Base-by-base conservation (phyloP, 35 echinoderm and acorn worm genomes). In the Diadema setosum region DNA sequence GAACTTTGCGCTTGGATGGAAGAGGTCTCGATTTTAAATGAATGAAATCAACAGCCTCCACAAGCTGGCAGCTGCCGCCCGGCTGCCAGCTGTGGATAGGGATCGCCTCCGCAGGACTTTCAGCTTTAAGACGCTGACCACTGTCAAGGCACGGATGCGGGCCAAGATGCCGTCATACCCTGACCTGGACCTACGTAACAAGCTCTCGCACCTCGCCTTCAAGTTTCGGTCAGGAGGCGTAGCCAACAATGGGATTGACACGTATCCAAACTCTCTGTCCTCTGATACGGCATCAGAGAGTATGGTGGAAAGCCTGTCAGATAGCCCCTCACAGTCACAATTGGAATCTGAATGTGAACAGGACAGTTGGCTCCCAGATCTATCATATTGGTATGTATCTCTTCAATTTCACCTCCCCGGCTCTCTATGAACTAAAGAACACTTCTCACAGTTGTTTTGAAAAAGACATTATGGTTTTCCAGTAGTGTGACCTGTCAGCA, bases 1-100 rank as follows among this genome's bases (percentile, higher is more conserved):
- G n/a, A n/a, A n/a, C n/a, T n/a, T n/a, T n/a, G n/a, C n/a, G 63
- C 63, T 67, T 78, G 73, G 44, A 78, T 78, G 73, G 73, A 78
- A 78, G 15, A 14, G 25, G 40, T 34, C 11, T 41, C 44, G 39
- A 15, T 14, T 39, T 43, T 78, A 41, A 36, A 78, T 78, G 73
- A 78, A 6, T 21, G 73, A 44, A 6, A 78, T 2, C 73, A 78
- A 78, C 73, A 41, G 73, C 27, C 40, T 78, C 33, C 73, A 44
- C 11, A 78, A 44, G 37, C 73, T 78, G 73, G 63, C 63, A 1
- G 20, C 73, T 44, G 73, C 73, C 11, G 73, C 35, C 73, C 39
- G 40, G 37, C 73, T 78, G 73, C 37, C 73, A 9, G 15, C 37
- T 1, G 17, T 78, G 11, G 73, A 78, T 41, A 78, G 73, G 73